Conservation (phyloP, 30 jellyfish, hydroid and myxozoan genomes). For the Mastigias papua region DNA sequence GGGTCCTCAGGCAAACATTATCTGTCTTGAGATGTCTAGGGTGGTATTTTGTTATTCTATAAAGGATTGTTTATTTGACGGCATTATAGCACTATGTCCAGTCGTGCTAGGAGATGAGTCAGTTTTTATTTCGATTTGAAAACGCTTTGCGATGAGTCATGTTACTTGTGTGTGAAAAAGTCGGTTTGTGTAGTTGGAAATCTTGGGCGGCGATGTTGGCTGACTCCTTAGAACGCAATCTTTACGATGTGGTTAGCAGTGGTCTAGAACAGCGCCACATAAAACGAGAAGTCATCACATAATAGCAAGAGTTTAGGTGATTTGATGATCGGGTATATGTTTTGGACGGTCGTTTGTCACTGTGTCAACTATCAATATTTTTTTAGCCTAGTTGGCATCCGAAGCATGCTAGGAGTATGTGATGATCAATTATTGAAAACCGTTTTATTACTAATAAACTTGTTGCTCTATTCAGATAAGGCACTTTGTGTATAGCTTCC, state of each 20-base stretch:
- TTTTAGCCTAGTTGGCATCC: too few species aligned
- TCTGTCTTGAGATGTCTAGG: background rate
- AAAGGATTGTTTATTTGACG: background rate
- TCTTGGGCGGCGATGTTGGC: too few species aligned
- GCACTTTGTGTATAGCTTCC: conserved; percentile 30
- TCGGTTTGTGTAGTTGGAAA: background rate
- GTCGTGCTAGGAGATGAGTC: background rate
- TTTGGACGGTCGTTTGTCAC: too few species aligned
- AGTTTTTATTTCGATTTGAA: background rate
- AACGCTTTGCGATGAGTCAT: background rate
- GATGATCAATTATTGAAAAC: background rate
- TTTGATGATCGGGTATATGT: too few species aligned
- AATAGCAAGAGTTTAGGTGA: background rate
- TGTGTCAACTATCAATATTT: too few species aligned
- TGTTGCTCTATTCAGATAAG: conserved; percentile 3
- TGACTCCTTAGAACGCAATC: too few species aligned
- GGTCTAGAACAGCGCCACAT: background rate
- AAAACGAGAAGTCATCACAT: background rate
- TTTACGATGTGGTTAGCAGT: too few species aligned
- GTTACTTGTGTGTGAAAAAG: background rate
- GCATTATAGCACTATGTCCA: background rate
- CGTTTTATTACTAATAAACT: background rate
- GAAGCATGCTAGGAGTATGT: too few species aligned
- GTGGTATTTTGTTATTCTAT: background rate
- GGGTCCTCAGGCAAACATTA: background rate